Evolutionary conservation across 2,113 vertebrate species (phyloP), one percentile per base, ranked within the genome.

Genomic region (Rhineura floridana): DNA sequence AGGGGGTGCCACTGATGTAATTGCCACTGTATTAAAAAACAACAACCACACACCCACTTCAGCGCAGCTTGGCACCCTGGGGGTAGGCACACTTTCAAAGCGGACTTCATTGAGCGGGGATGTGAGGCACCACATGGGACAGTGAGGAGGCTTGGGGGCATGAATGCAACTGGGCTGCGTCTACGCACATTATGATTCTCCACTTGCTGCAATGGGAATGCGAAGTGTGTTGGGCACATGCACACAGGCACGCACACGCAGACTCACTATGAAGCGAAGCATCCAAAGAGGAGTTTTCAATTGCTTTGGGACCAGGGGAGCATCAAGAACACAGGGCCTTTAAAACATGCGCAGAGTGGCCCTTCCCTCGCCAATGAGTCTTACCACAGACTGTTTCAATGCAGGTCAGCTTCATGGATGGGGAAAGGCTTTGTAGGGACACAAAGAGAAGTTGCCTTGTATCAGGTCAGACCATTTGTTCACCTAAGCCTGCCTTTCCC

Each of bases 1-100:
- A 89, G 91, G 91, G 89, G 83, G 85, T 84, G 65, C 77, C 84
- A 92, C 92, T 93, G 91, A 95, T 93, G 94, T 90, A 82, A 4
- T 84, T 87, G 80, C 17, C 6, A 25, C 28, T 42, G 50, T 25
- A 33, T 33, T 39, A 36, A 44, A 33, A 52, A 72, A 33, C 4
- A 42, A 21, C 48, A 75, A 59, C 33, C 59, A 52, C 44, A n/a
- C 55, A 50, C 44, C 33, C 10, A 52, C 44, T 44, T 25, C 11
- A 44, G 11, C 5, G 4, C 17, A 3, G 39, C 23, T 23, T 59
- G 36, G 17, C 30, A 23, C 19, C 23, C 83, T 11, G 12, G 17
- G 39, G 73, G 30, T 21, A 63, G 72, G 3, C 21, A 11, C 4
- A 28, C 63, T 70, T 81, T n/a, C 77, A 81, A 21, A 55, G 77